Percentiles rank a stretch among this genome's conserved stretches.
These are phyloP conservation scores for Caenorhabditis plicata DNA, from an alignment of 2,888 invertebrate species.

Conservation along the genomic window DNA sequence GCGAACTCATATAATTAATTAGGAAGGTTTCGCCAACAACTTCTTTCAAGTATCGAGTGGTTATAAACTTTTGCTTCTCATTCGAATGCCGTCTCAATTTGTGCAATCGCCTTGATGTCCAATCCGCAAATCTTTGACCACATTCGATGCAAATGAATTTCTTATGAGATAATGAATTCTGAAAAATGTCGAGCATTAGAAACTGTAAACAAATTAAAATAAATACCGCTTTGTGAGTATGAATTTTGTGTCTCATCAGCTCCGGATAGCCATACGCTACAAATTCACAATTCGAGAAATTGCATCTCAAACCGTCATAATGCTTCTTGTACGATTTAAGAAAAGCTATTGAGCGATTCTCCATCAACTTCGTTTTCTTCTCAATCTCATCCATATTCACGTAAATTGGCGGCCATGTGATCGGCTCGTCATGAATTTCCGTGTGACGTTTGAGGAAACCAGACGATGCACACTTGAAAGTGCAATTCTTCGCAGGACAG, in stretches of 20 bases:
- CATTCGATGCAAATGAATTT: conserved; percentile 11
- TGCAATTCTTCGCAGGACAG: conserved; percentile 11
- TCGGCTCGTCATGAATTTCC: conserved; percentile 7
- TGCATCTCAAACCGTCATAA: conserved; percentile 8
- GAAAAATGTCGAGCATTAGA: conserved; percentile 1
- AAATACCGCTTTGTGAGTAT: conserved; percentile 14
- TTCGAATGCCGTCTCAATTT: neutral
- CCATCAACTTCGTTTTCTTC: neutral
- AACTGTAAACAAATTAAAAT: no score
- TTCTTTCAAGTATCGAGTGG: conserved; percentile 20
- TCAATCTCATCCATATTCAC: conserved; percentile 1
- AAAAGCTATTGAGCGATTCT: neutral
- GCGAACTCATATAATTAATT: neutral
- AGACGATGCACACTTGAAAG: conserved; percentile 17
- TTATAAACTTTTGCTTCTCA: conserved; percentile 3
- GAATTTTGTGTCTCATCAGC: conserved; percentile 8
- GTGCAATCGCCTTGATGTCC: conserved; percentile 15
- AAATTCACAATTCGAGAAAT: conserved; percentile 13
- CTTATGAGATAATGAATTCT: conserved; percentile 2
- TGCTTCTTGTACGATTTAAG: neutral
- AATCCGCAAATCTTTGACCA: conserved; percentile 3
- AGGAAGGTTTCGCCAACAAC: conserved; percentile 20
- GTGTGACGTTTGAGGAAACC: conserved; percentile 38
- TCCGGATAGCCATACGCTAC: neutral
- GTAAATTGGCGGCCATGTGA: conserved; percentile 28